These are phyloP conservation scores for Spea bombifrons DNA, from an alignment of 2,113 vertebrate species.

Conservation along the genomic window DNA sequence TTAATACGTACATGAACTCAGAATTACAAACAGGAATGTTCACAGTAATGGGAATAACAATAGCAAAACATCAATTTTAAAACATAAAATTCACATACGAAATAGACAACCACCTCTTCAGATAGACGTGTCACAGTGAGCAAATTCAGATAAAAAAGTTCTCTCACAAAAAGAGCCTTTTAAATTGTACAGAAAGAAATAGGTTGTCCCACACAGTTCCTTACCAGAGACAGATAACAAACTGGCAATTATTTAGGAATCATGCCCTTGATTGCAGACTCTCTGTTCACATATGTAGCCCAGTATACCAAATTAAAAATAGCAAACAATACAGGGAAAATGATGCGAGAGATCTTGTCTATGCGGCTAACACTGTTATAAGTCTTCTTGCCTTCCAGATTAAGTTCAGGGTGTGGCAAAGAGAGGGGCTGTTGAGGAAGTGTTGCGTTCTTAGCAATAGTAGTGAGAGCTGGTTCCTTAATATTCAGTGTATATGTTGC, in stretches of 20 bases:
- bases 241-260: slow-evolving; percentile 82
- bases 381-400: slow-evolving; percentile 86
- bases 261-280: slow-evolving; percentile 87
- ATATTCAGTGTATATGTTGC: slow-evolving; percentile 94
- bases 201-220: background rate
- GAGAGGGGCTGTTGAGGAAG: slow-evolving; percentile 70
- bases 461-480: slow-evolving; percentile 87
- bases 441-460: slow-evolving; percentile 86
- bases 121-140: slow-evolving; percentile 31
- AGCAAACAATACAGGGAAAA: slow-evolving; percentile 96
- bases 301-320: slow-evolving; percentile 98
- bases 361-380: slow-evolving; percentile 99
- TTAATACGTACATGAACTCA: too few species aligned
- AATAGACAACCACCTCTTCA: background rate
- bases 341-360: slow-evolving; percentile 98
- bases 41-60: too few species aligned
- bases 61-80: too few species aligned
- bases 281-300: slow-evolving; percentile 96
- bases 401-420: slow-evolving; percentile 79
- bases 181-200: background rate
- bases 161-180: background rate
- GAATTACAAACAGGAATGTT: too few species aligned
- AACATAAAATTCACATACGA: too few species aligned
- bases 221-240: background rate
- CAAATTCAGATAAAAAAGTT: slow-evolving; percentile 6